Evolutionary conservation across 2,888 invertebrate species (phyloP).

Genomic region (Anthophora plumipes): DNA sequence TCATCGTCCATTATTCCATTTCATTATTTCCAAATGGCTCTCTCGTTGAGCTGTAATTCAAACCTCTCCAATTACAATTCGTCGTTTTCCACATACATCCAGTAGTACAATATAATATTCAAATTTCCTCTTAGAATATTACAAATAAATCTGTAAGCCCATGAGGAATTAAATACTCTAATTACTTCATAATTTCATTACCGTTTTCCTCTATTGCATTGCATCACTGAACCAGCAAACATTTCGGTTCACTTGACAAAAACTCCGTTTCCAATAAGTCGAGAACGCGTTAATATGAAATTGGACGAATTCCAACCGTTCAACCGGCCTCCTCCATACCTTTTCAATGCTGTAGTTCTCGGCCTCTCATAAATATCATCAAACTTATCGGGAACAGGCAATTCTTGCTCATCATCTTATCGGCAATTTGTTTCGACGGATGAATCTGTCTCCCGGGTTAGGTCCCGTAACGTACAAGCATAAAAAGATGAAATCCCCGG

Average conservation of each 20-base stretch:
- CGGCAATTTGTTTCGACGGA: slow-evolving; percentile 40
- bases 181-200: background rate
- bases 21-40: background rate
- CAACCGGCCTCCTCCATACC: no score
- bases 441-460: background rate
- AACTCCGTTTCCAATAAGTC: background rate
- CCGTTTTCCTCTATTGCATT: no score
- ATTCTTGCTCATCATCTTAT: slow-evolving; percentile 19
- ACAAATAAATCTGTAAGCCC: no score
- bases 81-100: no score
- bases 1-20: slow-evolving; percentile 9
- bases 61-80: no score
- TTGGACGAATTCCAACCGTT: background rate
- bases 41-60: no score
- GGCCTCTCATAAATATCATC: slow-evolving; percentile 2
- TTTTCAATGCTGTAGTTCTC: background rate
- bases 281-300: background rate
- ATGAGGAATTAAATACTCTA: background rate
- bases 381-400: background rate
- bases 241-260: no score
- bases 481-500: slow-evolving; percentile 42
- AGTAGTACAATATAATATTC: background rate
- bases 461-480: background rate
- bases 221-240: background rate
- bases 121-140: background rate